phyloP scores from a whole-genome alignment of 2,113 vertebrate species.

The Anas platyrhynchos region DNA sequence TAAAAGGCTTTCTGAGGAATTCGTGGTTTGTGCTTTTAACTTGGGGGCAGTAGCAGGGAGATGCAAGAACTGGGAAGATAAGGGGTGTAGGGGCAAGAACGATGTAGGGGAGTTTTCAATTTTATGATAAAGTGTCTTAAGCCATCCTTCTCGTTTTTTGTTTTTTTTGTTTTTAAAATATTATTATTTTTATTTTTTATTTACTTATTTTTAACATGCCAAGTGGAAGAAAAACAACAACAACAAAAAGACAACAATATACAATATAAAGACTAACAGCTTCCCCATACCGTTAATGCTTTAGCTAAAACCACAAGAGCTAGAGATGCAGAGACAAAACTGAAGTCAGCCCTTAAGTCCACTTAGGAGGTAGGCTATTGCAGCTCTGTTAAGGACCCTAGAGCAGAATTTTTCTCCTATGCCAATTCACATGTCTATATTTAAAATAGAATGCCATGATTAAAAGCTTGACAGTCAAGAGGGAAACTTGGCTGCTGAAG shows the following conservation, averaged over 20 bases:
- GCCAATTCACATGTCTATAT: not conserved
- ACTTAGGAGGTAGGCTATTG: not conserved
- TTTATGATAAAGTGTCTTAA: not conserved
- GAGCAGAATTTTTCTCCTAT: not conserved
- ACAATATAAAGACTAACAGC: not conserved
- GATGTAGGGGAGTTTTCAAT: not conserved
- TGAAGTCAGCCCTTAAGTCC: not conserved
- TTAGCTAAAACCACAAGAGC: not conserved
- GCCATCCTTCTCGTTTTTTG: not conserved
- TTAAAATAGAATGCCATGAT: not conserved
- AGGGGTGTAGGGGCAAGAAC: not conserved
- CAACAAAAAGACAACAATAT: not conserved
- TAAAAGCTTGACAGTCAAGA: not conserved
- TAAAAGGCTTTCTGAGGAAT: conserved; percentile 56
- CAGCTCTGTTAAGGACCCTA: not conserved
- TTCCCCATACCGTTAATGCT: not conserved
- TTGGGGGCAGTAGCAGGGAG: not conserved
- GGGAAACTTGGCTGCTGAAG: not conserved
- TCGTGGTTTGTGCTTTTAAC: conserved; percentile 38
- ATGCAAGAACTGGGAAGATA: not conserved
- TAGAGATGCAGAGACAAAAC: not conserved
- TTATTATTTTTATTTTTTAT: not conserved
- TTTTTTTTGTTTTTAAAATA: too few species aligned
- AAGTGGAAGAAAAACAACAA: not conserved
- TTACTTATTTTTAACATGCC: not conserved